These are phyloP conservation scores for Lagocephalus sceleratus DNA, from an alignment of 2,797 vertebrate species.

Conservation along the genomic window DNA sequence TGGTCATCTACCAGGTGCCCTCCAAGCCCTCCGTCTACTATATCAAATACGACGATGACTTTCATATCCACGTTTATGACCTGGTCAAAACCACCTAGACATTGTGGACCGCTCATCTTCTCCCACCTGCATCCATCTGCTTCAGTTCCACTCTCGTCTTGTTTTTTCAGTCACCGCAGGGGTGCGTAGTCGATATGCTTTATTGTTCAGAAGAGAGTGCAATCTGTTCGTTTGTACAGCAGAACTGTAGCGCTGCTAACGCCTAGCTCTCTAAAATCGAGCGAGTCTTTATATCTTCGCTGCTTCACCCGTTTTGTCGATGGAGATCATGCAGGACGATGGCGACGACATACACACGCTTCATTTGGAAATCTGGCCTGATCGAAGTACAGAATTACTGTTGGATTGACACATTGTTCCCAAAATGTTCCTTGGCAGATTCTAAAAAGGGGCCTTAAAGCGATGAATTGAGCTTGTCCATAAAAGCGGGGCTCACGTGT, in stretches of 20 bases:
- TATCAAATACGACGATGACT: slow-evolving; percentile 86
- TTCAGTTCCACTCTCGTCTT: slow-evolving; percentile 40
- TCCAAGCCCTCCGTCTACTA: slow-evolving; percentile 85
- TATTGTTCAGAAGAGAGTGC: slow-evolving; percentile 51
- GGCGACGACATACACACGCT: too few species aligned
- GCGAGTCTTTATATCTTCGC: slow-evolving; percentile 41
- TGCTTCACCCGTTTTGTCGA: slow-evolving; percentile 41
- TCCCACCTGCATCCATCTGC: slow-evolving; percentile 40
- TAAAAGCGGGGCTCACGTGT: too few species aligned
- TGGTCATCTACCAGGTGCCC: slow-evolving; percentile 84
- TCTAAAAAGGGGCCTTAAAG: too few species aligned
- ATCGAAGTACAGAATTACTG: too few species aligned
- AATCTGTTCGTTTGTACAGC: slow-evolving; percentile 56
- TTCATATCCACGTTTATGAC: slow-evolving; percentile 85
- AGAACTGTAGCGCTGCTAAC: slow-evolving; percentile 63
- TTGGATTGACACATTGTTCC: too few species aligned
- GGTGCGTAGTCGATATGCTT: slow-evolving; percentile 51
- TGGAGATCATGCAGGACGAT: too few species aligned
- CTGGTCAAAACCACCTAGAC: slow-evolving; percentile 83
- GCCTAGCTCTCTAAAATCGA: slow-evolving; percentile 34
- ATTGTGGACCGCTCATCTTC: slow-evolving; percentile 41
- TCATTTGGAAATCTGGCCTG: too few species aligned
- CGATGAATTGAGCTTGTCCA: too few species aligned
- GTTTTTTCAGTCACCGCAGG: slow-evolving; percentile 41
- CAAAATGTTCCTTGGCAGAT: too few species aligned